phyloP scores from a whole-genome alignment of 2,888 invertebrate genomes.

The Shargacucullia verbasci region DNA sequence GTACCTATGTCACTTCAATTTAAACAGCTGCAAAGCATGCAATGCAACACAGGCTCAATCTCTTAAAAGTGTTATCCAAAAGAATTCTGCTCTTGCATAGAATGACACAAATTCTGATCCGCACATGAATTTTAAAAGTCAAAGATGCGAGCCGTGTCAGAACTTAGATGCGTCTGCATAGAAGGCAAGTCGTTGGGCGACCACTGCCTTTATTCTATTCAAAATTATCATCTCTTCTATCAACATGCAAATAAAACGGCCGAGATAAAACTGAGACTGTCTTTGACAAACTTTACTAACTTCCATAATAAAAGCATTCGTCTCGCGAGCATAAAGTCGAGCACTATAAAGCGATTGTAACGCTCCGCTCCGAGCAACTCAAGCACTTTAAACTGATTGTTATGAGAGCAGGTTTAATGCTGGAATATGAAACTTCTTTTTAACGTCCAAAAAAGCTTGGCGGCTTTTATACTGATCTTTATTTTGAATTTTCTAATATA shows the following conservation, averaged over 20 bases:
- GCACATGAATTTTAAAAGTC: no score
- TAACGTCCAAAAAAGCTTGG: slow-evolving; percentile 14
- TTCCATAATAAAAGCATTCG: slow-evolving; percentile 54
- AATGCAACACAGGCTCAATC: no score
- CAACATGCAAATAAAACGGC: slow-evolving; percentile 41
- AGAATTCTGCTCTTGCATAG: no score
- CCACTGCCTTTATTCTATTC: no score
- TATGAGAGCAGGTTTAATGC: slow-evolving; percentile 44
- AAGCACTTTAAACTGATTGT: slow-evolving; percentile 46
- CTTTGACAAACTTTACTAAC: slow-evolving; percentile 51
- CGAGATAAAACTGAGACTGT: slow-evolving; percentile 45
- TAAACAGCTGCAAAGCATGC: no score
- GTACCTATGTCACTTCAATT: no score
- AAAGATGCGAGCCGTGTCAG: no score
- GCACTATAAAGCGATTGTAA: slow-evolving; percentile 50
- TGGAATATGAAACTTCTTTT: slow-evolving; percentile 45
- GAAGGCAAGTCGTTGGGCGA: no score
- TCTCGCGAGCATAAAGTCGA: slow-evolving; percentile 50
- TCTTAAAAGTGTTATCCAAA: no score
- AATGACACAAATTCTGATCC: no score
- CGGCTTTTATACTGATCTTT: slow-evolving; percentile 31
- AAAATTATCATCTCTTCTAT: slow-evolving; percentile 20
- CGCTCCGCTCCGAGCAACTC: slow-evolving; percentile 34
- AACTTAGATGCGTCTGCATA: no score
- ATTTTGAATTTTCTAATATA: slow-evolving; percentile 31